These are phyloP conservation scores for Blastobasis adustella DNA, from an alignment of 2,888 invertebrate genomes.

Conservation along the genomic window DNA sequence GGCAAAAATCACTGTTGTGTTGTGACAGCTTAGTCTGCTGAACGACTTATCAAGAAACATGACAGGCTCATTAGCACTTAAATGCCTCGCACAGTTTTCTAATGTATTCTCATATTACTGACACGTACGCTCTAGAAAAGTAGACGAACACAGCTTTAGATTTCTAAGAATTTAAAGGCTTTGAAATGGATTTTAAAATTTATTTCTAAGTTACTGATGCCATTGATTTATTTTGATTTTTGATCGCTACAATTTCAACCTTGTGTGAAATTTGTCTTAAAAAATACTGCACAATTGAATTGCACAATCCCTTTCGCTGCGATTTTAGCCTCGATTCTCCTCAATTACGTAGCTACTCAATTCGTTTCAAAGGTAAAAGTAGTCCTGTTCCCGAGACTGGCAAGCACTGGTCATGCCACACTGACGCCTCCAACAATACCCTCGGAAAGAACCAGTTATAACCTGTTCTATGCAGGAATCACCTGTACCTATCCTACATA, in stretches of 20 bases:
- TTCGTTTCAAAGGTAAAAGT: slow-evolving; percentile 32
- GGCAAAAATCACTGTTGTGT: no score
- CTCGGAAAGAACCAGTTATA: slow-evolving; percentile 19
- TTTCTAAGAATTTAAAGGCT: no score
- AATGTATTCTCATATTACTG: slow-evolving; percentile 8
- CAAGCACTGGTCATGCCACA: not conserved
- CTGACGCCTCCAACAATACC: slow-evolving; percentile 33
- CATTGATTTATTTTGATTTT: no score
- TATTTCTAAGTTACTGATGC: no score
- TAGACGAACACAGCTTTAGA: not conserved
- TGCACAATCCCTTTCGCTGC: no score
- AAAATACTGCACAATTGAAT: no score
- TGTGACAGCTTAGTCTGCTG: not conserved
- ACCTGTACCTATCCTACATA: slow-evolving; percentile 39
- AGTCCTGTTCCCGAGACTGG: slow-evolving; percentile 22
- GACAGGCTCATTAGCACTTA: slow-evolving; percentile 9
- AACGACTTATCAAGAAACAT: slow-evolving; percentile 7
- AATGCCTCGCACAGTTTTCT: slow-evolving; percentile 1
- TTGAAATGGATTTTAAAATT: no score
- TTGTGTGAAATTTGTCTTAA: no score
- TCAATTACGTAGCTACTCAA: no score
- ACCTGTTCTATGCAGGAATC: slow-evolving; percentile 55
- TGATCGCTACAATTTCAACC: no score
- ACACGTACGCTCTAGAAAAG: not conserved
- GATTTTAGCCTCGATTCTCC: no score